These are phyloP conservation scores for Channa argus DNA, from an alignment of 2,113 vertebrate genomes.

Conservation along the genomic window DNA sequence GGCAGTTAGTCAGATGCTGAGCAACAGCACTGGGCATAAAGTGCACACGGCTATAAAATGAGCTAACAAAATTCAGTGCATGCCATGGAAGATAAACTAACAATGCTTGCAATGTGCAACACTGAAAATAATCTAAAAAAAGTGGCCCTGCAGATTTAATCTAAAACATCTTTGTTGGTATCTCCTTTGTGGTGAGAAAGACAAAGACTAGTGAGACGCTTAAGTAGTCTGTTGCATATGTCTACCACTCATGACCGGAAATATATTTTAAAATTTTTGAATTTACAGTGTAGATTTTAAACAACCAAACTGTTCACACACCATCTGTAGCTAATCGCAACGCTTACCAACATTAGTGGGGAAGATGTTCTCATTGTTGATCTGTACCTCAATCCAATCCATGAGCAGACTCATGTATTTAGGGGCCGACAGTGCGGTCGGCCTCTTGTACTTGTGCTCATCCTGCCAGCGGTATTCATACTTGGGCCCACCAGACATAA, in stretches of 20 bases:
- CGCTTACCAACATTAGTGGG: conserved; percentile 94
- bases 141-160: conserved; percentile 44
- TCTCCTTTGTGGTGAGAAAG: no score
- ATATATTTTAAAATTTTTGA: no score
- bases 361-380: conserved; percentile 97
- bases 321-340: neutral
- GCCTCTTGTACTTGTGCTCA: conserved; percentile 91
- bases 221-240: no score
- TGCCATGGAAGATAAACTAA: conserved; percentile 38
- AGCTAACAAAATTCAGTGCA: conserved; percentile 49
- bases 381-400: conserved; percentile 98
- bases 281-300: no score
- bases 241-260: no score
- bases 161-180: neutral
- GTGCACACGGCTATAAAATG: neutral
- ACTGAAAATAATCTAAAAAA: conserved; percentile 34
- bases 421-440: conserved; percentile 91
- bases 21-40: conserved; percentile 3
- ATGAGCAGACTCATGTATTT: conserved; percentile 98
- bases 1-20: conserved; percentile 49
- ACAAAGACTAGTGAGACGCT: no score
- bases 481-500: conserved; percentile 96
- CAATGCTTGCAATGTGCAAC: conserved; percentile 22
- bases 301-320: neutral
- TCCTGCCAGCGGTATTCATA: conserved; percentile 99